These are phyloP conservation scores for Pachycephala philippinensis DNA, from an alignment of 2,113 vertebrate genomes.

Conservation along the genomic window DNA sequence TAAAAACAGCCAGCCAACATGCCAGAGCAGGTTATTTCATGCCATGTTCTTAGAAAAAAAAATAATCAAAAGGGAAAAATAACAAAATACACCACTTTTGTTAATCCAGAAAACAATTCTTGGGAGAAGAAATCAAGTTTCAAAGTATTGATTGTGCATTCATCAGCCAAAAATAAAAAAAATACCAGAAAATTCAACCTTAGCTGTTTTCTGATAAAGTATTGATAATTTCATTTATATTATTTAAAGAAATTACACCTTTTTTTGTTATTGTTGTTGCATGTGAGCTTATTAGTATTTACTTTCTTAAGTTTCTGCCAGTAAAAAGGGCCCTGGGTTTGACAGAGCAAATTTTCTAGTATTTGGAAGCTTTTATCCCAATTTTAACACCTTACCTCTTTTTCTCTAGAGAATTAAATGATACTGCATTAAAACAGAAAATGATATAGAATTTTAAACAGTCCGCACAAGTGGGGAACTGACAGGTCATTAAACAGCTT, in stretches of 20 bases:
- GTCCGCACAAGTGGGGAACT: background rate
- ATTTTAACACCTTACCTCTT: constrained; percentile 72
- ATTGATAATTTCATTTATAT: constrained; percentile 60
- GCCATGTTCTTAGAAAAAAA: background rate
- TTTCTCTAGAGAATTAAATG: constrained; percentile 70
- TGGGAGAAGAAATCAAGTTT: constrained; percentile 32
- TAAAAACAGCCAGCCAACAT: background rate
- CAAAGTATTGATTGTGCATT: background rate
- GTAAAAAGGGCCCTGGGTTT: constrained; percentile 40
- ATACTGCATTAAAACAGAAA: constrained; percentile 52
- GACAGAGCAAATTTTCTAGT: constrained; percentile 68
- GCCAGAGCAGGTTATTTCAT: background rate
- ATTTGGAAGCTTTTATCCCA: constrained; percentile 70
- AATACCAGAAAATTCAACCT: constrained; percentile 29
- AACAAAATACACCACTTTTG: background rate
- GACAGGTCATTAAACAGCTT: constrained; percentile 5
- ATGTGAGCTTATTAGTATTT: constrained; percentile 49
- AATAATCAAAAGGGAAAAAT: background rate
- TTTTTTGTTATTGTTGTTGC: constrained; percentile 34
- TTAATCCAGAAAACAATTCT: background rate
- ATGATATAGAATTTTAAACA: constrained; percentile 49
- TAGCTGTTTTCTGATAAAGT: constrained; percentile 25
- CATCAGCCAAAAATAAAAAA: background rate
- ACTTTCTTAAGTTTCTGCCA: constrained; percentile 55
- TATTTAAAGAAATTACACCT: constrained; percentile 57